These are phyloP conservation scores for Miichthys miiuy DNA, from an alignment of 2,797 vertebrate species.

Conservation along the genomic window DNA sequence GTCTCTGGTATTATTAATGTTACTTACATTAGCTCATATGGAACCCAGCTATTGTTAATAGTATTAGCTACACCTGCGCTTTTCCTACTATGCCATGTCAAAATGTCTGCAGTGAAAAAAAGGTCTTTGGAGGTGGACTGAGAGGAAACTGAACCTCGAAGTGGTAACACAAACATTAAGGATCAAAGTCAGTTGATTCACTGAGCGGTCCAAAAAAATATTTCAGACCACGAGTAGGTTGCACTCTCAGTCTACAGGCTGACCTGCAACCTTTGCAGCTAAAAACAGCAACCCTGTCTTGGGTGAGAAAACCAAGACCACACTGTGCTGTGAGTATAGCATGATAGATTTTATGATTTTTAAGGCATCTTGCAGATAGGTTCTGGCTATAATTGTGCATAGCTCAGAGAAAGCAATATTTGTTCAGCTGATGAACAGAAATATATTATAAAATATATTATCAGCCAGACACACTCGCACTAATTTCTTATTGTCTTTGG, in stretches of 20 bases:
- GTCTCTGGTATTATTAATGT: not conserved
- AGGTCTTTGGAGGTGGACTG: constrained; percentile 3
- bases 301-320: not conserved
- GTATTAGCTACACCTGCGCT: not conserved
- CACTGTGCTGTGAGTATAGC: not conserved
- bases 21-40: not conserved
- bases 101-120: constrained; percentile 13
- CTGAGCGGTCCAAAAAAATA: constrained; percentile 3
- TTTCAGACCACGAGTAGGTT: not conserved
- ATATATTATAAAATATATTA: not conserved
- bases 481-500: not conserved
- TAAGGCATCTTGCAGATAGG: not conserved
- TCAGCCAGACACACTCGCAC: not conserved
- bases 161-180: constrained; percentile 4
- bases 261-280: constrained; percentile 3
- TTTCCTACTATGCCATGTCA: not conserved
- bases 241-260: not conserved
- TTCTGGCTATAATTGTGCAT: not conserved
- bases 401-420: not conserved
- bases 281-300: not conserved
- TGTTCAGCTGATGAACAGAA: not conserved
- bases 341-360: too few species aligned
- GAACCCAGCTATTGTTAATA: not conserved
- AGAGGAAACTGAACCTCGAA: constrained; percentile 31
- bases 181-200: constrained; percentile 29